These are phyloP conservation scores for Psammodynastes pulverulentus DNA, from an alignment of 2,113 vertebrate genomes.

Conservation along the genomic window DNA sequence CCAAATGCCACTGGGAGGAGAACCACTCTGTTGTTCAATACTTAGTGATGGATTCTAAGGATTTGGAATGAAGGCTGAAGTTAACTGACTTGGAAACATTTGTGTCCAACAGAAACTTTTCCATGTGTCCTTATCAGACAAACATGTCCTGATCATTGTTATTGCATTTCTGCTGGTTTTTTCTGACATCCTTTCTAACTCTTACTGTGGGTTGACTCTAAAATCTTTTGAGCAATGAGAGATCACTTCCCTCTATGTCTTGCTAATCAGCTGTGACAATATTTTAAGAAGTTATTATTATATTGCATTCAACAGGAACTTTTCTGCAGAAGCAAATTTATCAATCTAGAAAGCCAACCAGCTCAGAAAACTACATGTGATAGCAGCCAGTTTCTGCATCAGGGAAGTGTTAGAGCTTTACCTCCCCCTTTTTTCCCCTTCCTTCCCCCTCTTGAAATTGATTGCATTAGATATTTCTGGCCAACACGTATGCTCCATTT, in stretches of 20 bases:
- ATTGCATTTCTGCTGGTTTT: slow-evolving; percentile 51
- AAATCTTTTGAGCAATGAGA: slow-evolving; percentile 65
- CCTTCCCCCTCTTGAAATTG: slow-evolving; percentile 42
- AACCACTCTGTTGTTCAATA: background rate
- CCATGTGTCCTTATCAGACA: slow-evolving; percentile 14
- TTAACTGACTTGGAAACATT: slow-evolving; percentile 35
- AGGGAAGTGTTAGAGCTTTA: slow-evolving; percentile 45
- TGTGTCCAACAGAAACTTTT: slow-evolving; percentile 11
- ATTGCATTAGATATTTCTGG: slow-evolving; percentile 59
- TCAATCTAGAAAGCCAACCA: slow-evolving; percentile 50
- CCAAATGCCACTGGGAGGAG: background rate
- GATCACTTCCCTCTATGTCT: slow-evolving; percentile 65
- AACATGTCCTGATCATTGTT: slow-evolving; percentile 25
- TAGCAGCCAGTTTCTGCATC: slow-evolving; percentile 41
- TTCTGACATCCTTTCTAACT: background rate
- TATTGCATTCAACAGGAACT: slow-evolving; percentile 48
- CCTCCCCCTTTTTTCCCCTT: too few relatives aligned
- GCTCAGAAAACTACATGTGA: slow-evolving; percentile 60
- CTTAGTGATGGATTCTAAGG: slow-evolving; percentile 1
- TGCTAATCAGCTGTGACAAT: slow-evolving; percentile 57
- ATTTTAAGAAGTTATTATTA: background rate
- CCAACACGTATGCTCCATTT: slow-evolving; percentile 55
- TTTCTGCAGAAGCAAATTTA: slow-evolving; percentile 55
- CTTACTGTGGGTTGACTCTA: slow-evolving; percentile 49
- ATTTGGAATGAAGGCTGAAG: background rate